Evolutionary conservation across 2,888 invertebrate species (phyloP).

Genomic region (Tenthredo amoena): DNA sequence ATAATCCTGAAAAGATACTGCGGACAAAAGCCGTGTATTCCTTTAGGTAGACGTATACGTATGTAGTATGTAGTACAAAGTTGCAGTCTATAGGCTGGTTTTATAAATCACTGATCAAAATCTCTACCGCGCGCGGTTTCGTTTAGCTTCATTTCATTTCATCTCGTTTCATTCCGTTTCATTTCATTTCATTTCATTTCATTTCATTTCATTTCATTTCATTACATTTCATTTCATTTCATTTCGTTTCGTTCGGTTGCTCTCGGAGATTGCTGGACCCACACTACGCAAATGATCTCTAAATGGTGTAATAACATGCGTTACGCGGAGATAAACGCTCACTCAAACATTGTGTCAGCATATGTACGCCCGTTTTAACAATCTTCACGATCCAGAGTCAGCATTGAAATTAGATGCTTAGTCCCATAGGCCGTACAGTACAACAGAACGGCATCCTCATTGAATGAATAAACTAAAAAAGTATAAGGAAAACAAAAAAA

Average conservation of each 20-base stretch:
- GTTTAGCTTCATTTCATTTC: neutral
- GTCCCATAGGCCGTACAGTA: neutral
- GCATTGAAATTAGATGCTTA: constrained; percentile 30
- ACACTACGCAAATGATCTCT: constrained; percentile 32
- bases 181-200: neutral
- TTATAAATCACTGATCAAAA: neutral
- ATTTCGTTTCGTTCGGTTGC: neutral
- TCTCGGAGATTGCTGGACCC: neutral
- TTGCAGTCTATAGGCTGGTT: neutral
- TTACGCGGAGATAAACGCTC: constrained; percentile 14
- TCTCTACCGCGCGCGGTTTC: neutral
- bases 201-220: neutral
- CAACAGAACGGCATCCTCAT: neutral
- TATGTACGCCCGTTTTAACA: constrained; percentile 14
- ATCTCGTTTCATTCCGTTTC: too few species aligned
- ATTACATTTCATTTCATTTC: too few species aligned
- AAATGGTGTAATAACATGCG: constrained; percentile 32
- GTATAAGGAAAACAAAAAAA: neutral
- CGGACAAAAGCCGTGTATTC: neutral
- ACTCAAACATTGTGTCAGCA: neutral
- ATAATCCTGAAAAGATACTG: constrained; percentile 33
- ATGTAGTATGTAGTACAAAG: neutral
- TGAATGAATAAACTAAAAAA: constrained; percentile 8
- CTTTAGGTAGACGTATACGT: neutral
- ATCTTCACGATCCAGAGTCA: constrained; percentile 14